phyloP scores from a whole-genome alignment of 1,140 invertebrate genomes.

The Drosophila subobscura region DNA sequence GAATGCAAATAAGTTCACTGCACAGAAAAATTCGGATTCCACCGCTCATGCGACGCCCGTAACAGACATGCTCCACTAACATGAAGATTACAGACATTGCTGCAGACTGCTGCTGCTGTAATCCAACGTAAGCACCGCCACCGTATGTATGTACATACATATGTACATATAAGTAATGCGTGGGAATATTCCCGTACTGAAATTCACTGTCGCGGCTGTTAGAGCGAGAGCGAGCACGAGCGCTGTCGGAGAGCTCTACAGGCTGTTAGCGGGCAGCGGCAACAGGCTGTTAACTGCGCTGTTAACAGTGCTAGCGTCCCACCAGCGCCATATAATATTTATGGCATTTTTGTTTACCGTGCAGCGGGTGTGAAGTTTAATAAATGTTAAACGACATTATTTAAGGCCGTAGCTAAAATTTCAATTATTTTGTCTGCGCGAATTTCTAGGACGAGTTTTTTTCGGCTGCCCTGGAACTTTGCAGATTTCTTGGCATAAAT shows the following conservation, averaged over 20 bases:
- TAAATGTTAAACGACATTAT: background rate
- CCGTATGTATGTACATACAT: background rate
- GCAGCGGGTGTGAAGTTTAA: conserved; percentile 2
- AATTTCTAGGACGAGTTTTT: background rate
- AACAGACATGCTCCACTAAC: background rate
- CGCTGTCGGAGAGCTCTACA: no score
- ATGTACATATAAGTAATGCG: background rate
- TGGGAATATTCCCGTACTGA: no score
- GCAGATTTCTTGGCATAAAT: conserved; percentile 31
- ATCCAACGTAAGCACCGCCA: no score
- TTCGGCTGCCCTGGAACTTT: conserved; percentile 2
- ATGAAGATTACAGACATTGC: background rate
- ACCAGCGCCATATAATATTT: conserved; percentile 16
- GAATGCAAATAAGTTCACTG: conserved; percentile 25
- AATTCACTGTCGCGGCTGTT: no score
- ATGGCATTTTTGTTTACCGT: conserved; percentile 36
- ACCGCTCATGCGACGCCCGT: conserved; percentile 31
- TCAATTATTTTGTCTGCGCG: conserved; percentile 1
- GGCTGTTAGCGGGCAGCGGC: no score
- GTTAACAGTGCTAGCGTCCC: no score
- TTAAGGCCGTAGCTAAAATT: background rate
- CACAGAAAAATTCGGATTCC: conserved; percentile 2
- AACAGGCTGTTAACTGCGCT: no score
- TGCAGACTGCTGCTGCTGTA: background rate
- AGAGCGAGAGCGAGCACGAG: no score